Base-by-base conservation (phyloP, 2,113 vertebrate genomes). In the Mustelus asterias region DNA sequence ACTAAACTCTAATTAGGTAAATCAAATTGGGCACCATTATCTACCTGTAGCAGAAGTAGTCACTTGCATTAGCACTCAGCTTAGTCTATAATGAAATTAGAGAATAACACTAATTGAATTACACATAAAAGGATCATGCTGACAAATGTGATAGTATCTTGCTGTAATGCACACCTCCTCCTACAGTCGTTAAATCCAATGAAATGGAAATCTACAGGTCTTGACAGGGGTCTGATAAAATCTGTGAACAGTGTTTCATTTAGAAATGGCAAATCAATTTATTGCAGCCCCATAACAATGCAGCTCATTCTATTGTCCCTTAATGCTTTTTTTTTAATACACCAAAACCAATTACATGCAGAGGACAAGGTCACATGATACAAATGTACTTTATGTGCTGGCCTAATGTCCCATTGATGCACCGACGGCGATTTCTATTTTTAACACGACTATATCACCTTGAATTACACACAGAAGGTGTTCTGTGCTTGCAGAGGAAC, bases 31-130 rank as follows among this genome's bases (percentile, higher is more conserved):
- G 97, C 98, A 98, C 98, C 97, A 98, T 98, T 99, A 98, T 98
- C 98, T 97, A 97, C 97, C 97, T 97, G 98, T 98, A 97, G 98
- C 98, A 98, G 97, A 98, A 98, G 97, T 97, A 97, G 98, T 98
- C 97, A 97, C 96, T 97, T 97, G 97, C 98, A 97, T 98, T 98
- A 98, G 98, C 97, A 97, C 96, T 97, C 97, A 97, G 97, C 97
- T 98, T 96, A 63, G 96, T 97, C 97, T 97, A 97, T 99, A 99
- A 99, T 99, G 98, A 98, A 99, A 99, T 99, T 98, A 98, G 98
- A 98, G 98, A 98, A 98, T 99, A 98, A 98, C 97, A 97, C 97
- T 99, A 99, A 99, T 99, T 99, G 99, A 99, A 99, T 99, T 99
- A 98, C 98, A 98, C 98, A 99, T 99, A 99, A 99, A 99, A 98